Evolutionary conservation across 2,888 invertebrate genomes (phyloP).

Genomic region (Drosophila prolongata): DNA sequence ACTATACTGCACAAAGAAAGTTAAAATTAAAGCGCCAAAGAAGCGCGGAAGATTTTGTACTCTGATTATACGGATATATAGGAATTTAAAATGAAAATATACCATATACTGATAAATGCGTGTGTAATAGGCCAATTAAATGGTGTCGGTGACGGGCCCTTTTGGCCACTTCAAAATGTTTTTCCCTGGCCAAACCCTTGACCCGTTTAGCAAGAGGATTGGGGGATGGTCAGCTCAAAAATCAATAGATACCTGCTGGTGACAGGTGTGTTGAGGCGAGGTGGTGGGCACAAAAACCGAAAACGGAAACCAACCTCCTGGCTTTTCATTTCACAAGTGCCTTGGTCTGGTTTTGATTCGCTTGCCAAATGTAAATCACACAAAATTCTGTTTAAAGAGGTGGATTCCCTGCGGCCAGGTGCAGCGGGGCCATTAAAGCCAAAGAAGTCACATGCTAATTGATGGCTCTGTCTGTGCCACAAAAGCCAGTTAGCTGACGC

Average conservation of each 20-base stretch:
- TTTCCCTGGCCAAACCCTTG: slow-evolving; percentile 63
- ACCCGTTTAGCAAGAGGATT: slow-evolving; percentile 66
- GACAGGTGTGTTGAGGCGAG: slow-evolving; percentile 48
- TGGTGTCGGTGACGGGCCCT: slow-evolving; percentile 57
- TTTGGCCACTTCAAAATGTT: slow-evolving; percentile 53
- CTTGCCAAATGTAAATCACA: slow-evolving; percentile 42
- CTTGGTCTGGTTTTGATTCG: slow-evolving; percentile 40
- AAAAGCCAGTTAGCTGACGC: slow-evolving; percentile 35
- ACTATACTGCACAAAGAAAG: slow-evolving; percentile 68
- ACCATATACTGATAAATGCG: slow-evolving; percentile 1
- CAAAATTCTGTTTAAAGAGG: slow-evolving; percentile 43
- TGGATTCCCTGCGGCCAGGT: slow-evolving; percentile 33
- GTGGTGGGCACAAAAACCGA: slow-evolving; percentile 16
- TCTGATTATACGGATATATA: not conserved
- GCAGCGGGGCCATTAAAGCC: slow-evolving; percentile 14
- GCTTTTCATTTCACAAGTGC: slow-evolving; percentile 39
- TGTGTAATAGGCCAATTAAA: slow-evolving; percentile 9
- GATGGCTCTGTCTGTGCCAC: slow-evolving; percentile 31
- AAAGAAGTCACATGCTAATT: slow-evolving; percentile 41
- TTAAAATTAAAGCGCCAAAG: slow-evolving; percentile 71
- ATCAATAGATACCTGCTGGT: slow-evolving; percentile 67
- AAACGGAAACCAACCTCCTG: slow-evolving; percentile 4
- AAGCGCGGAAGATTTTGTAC: slow-evolving; percentile 33
- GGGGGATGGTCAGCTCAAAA: slow-evolving; percentile 43
- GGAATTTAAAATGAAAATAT: not conserved